Evolutionary conservation across 1,140 invertebrate species (phyloP), one percentile per base, ranked within the genome.

Genomic region (Fopius arisanus): DNA sequence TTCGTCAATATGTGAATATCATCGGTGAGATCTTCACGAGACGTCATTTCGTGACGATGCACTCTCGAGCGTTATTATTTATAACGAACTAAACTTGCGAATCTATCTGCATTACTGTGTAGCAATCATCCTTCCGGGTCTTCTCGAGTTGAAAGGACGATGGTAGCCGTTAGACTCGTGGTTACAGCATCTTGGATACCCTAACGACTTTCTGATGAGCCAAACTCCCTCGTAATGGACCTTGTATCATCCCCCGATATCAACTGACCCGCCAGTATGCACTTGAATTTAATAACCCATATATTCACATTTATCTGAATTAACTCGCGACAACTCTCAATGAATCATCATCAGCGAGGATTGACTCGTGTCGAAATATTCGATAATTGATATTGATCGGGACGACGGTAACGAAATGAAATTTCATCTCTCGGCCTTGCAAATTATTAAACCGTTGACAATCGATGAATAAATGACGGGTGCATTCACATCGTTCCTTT

Each of bases 191-290:
- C 14, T 51, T 63, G 65, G 71, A 74, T 74, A 68, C 74, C 78
- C 82, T 87, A 86, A 87, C 83, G 87, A 87, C 83, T 84, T 85
- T 86, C 82, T 86, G 84, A 86, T 85, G 84, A 86, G 86, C 78
- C 82, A 75, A 84, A 80, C 77, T 83, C 84, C 77, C 80, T 85
- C 80, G 78, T 83, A 86, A 86, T 85, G 81, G 79, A 85, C 84
- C 75, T 33, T 67, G 43, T 59, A 51, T 54, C 68, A 54, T 71
- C 67, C 33, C n/a, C 43, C 54, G 33, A 31, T 5, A 14, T 67
- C 33, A 29, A 5, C 5, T 43, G 41, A 28, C 28, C 16, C 62
- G 28, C 6, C 1, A 2, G 43, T 51, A 19, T 51, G 7, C 12
- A 12, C 14, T 19, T n/a, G 14, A n/a, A 14, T 19, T n/a, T 16